Evolutionary conservation across 2,113 vertebrate genomes (phyloP).

Genomic region (Noturus placidus): DNA sequence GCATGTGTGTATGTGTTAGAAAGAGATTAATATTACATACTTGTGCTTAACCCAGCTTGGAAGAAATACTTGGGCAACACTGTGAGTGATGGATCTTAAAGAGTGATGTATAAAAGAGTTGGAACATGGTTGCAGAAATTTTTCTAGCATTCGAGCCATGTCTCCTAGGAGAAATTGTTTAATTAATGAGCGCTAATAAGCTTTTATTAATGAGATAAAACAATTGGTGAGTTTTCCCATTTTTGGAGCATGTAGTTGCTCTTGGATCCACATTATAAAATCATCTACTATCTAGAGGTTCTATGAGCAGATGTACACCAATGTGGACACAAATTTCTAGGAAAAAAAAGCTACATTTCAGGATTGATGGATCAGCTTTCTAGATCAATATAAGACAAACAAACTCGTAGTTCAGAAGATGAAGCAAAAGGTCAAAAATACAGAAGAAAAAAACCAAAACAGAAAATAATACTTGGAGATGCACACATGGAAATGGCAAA

Average conservation of each 20-base stretch:
- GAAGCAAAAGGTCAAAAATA: background rate
- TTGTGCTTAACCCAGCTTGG: slow-evolving; percentile 44
- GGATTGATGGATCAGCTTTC: background rate
- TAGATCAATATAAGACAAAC: background rate
- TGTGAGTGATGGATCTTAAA: slow-evolving; percentile 58
- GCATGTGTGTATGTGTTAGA: slow-evolving; percentile 40
- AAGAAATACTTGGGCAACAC: slow-evolving; percentile 53
- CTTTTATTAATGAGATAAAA: slow-evolving; percentile 36
- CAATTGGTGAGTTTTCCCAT: slow-evolving; percentile 23
- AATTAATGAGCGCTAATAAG: slow-evolving; percentile 25
- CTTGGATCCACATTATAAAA: slow-evolving; percentile 30
- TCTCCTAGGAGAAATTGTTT: slow-evolving; percentile 19
- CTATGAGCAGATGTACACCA: background rate
- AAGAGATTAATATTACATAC: slow-evolving; percentile 37
- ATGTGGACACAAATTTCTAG: background rate
- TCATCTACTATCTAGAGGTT: background rate
- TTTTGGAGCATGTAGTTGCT: slow-evolving; percentile 1
- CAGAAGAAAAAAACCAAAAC: background rate
- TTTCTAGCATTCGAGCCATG: background rate
- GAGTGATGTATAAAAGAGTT: slow-evolving; percentile 55
- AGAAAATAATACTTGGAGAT: background rate
- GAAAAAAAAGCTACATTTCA: background rate
- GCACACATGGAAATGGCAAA: background rate
- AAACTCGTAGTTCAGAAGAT: background rate
- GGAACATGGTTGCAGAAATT: slow-evolving; percentile 41